Evolutionary conservation across 2,113 vertebrate genomes (phyloP), one percentile per base, ranked within the genome.

Genomic region (Empidonax alnorum): DNA sequence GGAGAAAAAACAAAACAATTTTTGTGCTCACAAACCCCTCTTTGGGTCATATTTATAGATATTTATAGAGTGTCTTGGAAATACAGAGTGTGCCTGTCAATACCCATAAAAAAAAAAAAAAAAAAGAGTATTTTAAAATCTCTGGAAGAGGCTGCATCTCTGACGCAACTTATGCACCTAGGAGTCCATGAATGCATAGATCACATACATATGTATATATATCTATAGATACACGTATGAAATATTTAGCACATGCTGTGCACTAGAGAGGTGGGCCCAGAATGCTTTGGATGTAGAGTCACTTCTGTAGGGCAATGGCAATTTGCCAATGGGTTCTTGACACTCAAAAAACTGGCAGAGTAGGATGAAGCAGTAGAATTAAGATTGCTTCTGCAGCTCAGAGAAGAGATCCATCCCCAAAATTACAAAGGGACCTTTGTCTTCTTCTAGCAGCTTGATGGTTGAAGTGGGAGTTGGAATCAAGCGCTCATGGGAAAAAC

Each of bases 211-310:
- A 16, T 2, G 12, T 5, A 12, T 0, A 12, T 0, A 44, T 7
- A 44, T 5, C 35, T 35, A 42, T 16, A 47, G 13, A 58, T 30
- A 24, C 0, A n/a, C 3, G 39, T 0, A 3, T 1, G 2, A 72
- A 83, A 39, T 65, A n/a, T 44, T 72, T 59, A 46, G 14, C 11
- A 3, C 5, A 8, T 52, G 12, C 65, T 72, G 12, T 76, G 24
- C 31, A 12, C 22, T 55, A 14, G 22, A 56, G 37, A 39, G 37
- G 17, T 73, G n/a, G 30, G 72, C 37, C 47, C 24, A 41, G 27
- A 77, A 14, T 8, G 13, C 21, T 6, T 17, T 74, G 37, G 14
- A 35, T 0, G 0, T 22, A 22, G 12, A 49, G 44, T 55, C 39
- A 56, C 21, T 81, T 33, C 28, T 62, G 33, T 58, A 46, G 28